phyloP scores from a whole-genome alignment of 2,888 invertebrate species.

The Lasioglossum figueresi region DNA sequence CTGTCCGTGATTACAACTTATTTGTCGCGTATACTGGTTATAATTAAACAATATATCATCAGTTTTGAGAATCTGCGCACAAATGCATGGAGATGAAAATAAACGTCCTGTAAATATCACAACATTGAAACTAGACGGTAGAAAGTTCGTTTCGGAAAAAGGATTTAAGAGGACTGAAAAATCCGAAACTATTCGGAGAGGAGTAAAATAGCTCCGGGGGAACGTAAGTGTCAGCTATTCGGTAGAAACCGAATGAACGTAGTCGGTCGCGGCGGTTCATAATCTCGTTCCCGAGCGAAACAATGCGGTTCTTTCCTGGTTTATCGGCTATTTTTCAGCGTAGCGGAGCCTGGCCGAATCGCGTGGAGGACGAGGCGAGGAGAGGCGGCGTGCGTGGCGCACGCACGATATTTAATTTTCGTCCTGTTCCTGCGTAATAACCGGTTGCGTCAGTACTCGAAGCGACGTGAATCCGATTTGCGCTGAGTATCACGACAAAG shows the following conservation, averaged over 20 bases:
- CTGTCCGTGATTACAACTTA: background rate
- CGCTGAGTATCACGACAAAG: constrained; percentile 71
- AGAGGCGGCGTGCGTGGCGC: constrained; percentile 33
- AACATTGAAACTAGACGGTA: no score
- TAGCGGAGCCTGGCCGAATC: constrained; percentile 4
- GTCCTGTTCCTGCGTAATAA: constrained; percentile 68
- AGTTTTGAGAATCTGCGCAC: no score
- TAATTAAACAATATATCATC: no score
- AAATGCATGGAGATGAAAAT: no score
- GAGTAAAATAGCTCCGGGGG: background rate
- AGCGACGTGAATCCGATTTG: constrained; percentile 72
- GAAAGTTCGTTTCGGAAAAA: no score
- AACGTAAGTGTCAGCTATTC: constrained; percentile 5
- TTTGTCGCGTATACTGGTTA: background rate
- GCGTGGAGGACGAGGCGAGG: constrained; percentile 30
- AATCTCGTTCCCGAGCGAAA: constrained; percentile 33
- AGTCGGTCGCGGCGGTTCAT: background rate
- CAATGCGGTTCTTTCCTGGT: constrained; percentile 63
- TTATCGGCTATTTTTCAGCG: constrained; percentile 65
- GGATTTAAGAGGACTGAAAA: background rate
- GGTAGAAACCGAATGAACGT: background rate
- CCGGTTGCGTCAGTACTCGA: constrained; percentile 67
- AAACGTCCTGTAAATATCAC: no score
- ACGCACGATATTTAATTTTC: constrained; percentile 72
- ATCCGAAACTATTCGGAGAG: background rate